Evolutionary conservation across 2,113 vertebrate genomes (phyloP).

Genomic region (Pelecanus crispus): DNA sequence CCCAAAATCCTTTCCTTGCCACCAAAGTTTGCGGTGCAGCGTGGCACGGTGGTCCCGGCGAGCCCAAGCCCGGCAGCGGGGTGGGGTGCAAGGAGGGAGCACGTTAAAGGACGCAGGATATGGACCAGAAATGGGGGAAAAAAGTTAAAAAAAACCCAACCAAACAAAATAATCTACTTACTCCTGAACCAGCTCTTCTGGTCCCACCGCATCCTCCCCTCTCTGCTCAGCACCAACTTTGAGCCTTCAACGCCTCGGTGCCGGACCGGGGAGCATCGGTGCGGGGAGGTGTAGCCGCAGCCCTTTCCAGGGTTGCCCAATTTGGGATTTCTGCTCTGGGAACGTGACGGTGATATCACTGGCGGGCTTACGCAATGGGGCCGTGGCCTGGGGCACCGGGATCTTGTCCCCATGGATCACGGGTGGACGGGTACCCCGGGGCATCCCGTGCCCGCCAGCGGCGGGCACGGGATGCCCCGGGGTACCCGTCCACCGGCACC

Average conservation of each 20-base stretch:
- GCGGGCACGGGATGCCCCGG: neutral
- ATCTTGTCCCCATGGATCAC: fast-evolving
- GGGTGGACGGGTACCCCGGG: too few relatives aligned
- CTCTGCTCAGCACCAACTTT: neutral
- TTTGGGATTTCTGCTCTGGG: neutral
- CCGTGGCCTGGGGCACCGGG: neutral
- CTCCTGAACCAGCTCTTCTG: too few relatives aligned
- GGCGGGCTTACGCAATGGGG: neutral
- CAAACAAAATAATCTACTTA: too few relatives aligned
- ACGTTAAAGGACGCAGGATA: neutral
- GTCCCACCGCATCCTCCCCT: neutral
- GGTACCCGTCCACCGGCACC: neutral
- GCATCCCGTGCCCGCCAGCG: too few relatives aligned
- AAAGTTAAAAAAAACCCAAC: too few relatives aligned
- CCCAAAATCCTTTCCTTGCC: too few relatives aligned
- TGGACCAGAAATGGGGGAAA: neutral
- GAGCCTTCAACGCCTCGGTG: fast-evolving
- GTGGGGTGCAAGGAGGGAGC: neutral
- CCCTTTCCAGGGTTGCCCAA: conserved; percentile 65
- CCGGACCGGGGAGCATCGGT: neutral
- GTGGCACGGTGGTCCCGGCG: neutral
- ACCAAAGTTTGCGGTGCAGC: too few relatives aligned
- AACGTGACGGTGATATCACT: neutral
- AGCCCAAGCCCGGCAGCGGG: neutral
- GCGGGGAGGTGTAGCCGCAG: too few relatives aligned